Evolutionary conservation across 2,797 vertebrate species (phyloP).

Genomic region (Anas capensis): DNA sequence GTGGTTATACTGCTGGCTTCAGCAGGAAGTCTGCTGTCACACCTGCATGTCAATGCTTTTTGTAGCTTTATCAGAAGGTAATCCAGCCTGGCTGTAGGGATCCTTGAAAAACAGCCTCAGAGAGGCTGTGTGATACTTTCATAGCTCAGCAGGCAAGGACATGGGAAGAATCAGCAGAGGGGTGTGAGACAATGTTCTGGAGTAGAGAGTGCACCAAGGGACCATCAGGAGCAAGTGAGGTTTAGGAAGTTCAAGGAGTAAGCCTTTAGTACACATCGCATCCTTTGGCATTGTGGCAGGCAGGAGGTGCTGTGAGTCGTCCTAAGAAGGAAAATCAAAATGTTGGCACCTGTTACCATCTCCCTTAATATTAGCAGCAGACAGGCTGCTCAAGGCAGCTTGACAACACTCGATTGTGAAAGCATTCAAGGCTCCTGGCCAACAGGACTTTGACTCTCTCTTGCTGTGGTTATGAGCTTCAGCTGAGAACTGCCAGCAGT

Average conservation of each 20-base stretch:
- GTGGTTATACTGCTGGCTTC: background rate
- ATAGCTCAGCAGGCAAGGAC: background rate
- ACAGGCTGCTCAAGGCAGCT: background rate
- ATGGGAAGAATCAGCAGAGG: background rate
- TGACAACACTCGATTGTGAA: background rate
- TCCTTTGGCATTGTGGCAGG: background rate
- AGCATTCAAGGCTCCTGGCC: background rate
- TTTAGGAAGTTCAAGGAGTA: background rate
- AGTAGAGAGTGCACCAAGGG: background rate
- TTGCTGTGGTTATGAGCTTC: background rate
- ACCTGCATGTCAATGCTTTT: background rate
- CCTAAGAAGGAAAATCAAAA: background rate
- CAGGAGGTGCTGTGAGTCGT: background rate
- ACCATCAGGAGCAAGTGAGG: background rate
- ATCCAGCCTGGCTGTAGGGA: background rate
- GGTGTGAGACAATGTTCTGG: background rate
- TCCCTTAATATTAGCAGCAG: background rate
- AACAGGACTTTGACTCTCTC: slow-evolving; percentile 1
- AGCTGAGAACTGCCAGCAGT: background rate
- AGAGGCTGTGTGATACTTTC: background rate
- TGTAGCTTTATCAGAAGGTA: background rate
- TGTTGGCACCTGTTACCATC: background rate
- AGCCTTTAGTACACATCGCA: background rate
- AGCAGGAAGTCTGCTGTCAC: background rate
- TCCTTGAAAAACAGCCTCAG: background rate